These are phyloP conservation scores for Pammene aurita DNA, from an alignment of 2,888 invertebrate genomes.

Conservation along the genomic window DNA sequence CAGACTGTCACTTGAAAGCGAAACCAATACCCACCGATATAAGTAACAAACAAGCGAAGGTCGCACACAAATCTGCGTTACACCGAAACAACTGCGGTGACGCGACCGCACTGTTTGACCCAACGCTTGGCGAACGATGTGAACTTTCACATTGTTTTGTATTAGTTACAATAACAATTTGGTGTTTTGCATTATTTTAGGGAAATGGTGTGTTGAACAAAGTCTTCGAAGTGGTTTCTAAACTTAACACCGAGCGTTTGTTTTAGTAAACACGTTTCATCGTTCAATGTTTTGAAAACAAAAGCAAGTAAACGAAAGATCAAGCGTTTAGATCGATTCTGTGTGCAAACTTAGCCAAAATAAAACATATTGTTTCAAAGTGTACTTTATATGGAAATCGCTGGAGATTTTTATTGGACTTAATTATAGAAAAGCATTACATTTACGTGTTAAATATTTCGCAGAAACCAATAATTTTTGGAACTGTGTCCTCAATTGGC, in stretches of 20 bases:
- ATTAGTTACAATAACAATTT: constrained; percentile 39
- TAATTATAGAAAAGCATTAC: no score
- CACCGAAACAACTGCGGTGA: constrained; percentile 29
- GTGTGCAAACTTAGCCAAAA: not conserved
- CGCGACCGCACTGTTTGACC: constrained; percentile 34
- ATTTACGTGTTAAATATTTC: no score
- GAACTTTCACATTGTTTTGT: constrained; percentile 37
- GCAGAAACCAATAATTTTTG: not conserved
- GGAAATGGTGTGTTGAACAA: constrained; percentile 24
- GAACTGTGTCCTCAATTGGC: not conserved
- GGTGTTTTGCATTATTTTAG: constrained; percentile 37
- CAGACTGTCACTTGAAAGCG: constrained; percentile 27
- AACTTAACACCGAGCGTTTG: constrained; percentile 31
- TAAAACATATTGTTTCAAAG: not conserved
- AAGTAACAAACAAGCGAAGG: constrained; percentile 32
- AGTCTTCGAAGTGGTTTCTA: constrained; percentile 28
- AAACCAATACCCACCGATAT: constrained; percentile 27
- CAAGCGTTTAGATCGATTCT: not conserved
- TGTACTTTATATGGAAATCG: no score
- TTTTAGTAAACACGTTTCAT: constrained; percentile 21
- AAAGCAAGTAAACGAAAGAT: not conserved
- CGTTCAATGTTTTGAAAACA: constrained; percentile 1
- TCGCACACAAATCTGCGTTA: constrained; percentile 34
- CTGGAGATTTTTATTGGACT: no score
- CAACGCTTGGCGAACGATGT: constrained; percentile 30